Percentiles rank a stretch among this genome's conserved stretches.
Evolutionary conservation across 2,888 invertebrate genomes (phyloP).

Genomic region (Bellardia bayeri): DNA sequence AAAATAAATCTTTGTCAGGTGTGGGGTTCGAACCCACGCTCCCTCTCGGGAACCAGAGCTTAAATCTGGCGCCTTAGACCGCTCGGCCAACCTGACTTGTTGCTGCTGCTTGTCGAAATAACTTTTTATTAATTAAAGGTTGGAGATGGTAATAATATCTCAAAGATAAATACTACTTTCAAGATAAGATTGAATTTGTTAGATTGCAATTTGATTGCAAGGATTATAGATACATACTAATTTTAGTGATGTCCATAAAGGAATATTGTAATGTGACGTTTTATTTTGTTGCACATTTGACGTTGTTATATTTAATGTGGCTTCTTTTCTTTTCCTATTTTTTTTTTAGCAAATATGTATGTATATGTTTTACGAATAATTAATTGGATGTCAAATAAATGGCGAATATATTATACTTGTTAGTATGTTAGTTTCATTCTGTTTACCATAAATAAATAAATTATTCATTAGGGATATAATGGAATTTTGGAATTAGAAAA

Average conservation of each 20-base stretch:
- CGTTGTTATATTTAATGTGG: too few species aligned
- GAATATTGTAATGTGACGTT: not conserved
- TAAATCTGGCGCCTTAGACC: slow-evolving; percentile 92
- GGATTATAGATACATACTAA: not conserved
- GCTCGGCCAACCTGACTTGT: slow-evolving; percentile 74
- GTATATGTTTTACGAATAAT: too few species aligned
- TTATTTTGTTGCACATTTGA: not conserved
- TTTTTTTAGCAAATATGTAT: too few species aligned
- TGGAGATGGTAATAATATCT: not conserved
- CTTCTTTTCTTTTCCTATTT: too few species aligned
- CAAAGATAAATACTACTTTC: not conserved
- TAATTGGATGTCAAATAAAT: too few species aligned
- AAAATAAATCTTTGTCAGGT: slow-evolving; percentile 85
- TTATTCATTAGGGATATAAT: too few species aligned
- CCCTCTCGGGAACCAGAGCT: slow-evolving; percentile 91
- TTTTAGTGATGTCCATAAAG: not conserved
- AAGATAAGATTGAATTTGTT: slow-evolving; percentile 29
- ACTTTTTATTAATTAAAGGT: slow-evolving; percentile 3
- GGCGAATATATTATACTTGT: too few species aligned
- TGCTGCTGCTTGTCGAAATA: not conserved
- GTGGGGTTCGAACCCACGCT: slow-evolving; percentile 94
- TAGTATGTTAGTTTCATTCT: too few species aligned
- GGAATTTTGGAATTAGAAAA: too few species aligned
- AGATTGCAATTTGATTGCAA: not conserved
- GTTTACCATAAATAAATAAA: too few species aligned